phyloP scores from a whole-genome alignment of 2,797 vertebrate genomes.

The Acanthiza pusilla region DNA sequence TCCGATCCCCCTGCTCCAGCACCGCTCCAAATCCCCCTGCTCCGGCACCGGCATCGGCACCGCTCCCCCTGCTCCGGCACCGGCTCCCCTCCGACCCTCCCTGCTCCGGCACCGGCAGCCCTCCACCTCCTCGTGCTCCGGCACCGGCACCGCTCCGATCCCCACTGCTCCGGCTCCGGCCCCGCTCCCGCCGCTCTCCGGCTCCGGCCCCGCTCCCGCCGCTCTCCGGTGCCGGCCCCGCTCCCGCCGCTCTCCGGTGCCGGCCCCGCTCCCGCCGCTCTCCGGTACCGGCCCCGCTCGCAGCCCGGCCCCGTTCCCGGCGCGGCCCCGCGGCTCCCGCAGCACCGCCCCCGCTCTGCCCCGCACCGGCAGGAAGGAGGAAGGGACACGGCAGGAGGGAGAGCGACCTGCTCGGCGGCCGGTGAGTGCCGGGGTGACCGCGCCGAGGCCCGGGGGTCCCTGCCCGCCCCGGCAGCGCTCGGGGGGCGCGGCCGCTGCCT shows the following conservation, averaged over 20 bases:
- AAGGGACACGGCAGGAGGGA: background rate
- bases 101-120: background rate
- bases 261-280: background rate
- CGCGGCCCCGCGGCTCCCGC: background rate
- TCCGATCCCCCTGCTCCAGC: background rate
- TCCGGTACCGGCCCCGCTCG: background rate
- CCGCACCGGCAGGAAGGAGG: slow-evolving; percentile 18
- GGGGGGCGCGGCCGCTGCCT: background rate
- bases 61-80: background rate
- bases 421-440: background rate
- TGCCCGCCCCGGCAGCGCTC: background rate
- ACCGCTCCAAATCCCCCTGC: background rate
- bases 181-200: too few species aligned
- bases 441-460: background rate
- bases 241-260: background rate
- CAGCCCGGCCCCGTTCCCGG: background rate
- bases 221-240: too few species aligned
- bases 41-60: background rate
- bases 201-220: background rate
- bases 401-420: background rate
- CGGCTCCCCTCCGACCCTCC: background rate
- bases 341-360: background rate
- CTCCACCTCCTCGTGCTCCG: background rate
- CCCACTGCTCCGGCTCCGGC: too few species aligned
- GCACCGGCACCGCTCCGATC: too few species aligned